Evolutionary conservation across 37 sponge, comb jelly and placozoan species (phyloP), one percentile per base, ranked within the genome.

Genomic region (Cliona cf. orientalis): DNA sequence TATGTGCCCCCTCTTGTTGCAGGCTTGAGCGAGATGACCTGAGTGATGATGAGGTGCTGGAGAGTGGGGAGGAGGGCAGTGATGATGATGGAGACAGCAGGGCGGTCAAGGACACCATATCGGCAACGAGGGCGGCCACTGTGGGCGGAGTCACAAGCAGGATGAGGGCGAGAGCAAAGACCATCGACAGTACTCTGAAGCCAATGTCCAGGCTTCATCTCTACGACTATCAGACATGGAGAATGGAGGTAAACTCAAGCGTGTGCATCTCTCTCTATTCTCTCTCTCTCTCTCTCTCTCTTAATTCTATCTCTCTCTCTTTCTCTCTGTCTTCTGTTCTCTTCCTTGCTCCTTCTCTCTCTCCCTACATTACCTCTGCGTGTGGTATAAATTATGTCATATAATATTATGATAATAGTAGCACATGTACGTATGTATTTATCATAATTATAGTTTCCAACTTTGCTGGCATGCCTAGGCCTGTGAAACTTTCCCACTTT

Each of bases 221-320:
- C 53, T 92, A 92, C 42, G 60, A 71, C 34, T 67, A 66, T 39
- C 72, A 68, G 5, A 12, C 32, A 4, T 92, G 93, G 93, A 88
- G 93, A 46, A 71, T 91, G 79, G 75, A 87, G 80, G 92, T 91
- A 42, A 37, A 65, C n/a, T n/a, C n/a, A n/a, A n/a, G n/a, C n/a
- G n/a, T n/a, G n/a, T n/a, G n/a, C n/a, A n/a, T n/a, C n/a, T n/a
- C n/a, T n/a, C n/a, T n/a, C n/a, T n/a, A n/a, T n/a, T n/a, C n/a
- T n/a, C n/a, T n/a, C n/a, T n/a, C n/a, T n/a, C n/a, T n/a, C n/a
- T n/a, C n/a, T n/a, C n/a, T n/a, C n/a, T n/a, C n/a, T n/a, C n/a
- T n/a, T n/a, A n/a, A n/a, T n/a, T n/a, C n/a, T n/a, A n/a, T n/a
- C n/a, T n/a, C n/a, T n/a, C n/a, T n/a, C n/a, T n/a, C n/a, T n/a